Evolutionary conservation across 2,888 invertebrate genomes (phyloP), one percentile per base, ranked within the genome.

Genomic region (Melitaea athalia): DNA sequence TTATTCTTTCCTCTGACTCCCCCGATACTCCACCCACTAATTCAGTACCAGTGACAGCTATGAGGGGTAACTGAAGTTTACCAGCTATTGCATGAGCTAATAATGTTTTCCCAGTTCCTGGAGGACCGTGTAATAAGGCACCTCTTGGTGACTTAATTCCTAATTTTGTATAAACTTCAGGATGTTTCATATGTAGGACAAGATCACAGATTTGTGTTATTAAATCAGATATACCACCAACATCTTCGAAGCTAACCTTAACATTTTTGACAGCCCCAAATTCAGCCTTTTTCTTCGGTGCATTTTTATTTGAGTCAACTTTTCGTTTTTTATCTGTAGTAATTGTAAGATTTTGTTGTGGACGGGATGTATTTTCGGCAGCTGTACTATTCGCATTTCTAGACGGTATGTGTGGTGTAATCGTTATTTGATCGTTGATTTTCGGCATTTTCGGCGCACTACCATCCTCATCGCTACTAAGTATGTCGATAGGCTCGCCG

Each of bases 21-120:
- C 99, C 99, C 0, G 98, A 98, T 70, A 99, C 95, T 1, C 99
- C 99, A 12, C 97, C 97, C 3, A 99, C 96, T 70, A 99, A 88
- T 87, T 99, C 98, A 0, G 99, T 97, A 0, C 98, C 98, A 10
- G 97, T 95, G 11, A 99, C 95, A 87, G 97, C 96, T 63, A 99
- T 89, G 65, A 99, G 88, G 0, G 98, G 97, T 55, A 99, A 87
- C 74, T 95, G 94, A 52, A 99, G 87, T 92, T 99, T 97, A 63
- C 97, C 97, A 38, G 97, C 96, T 77, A 97, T 96, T 3, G 97
- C 97, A 82, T 96, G 94, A 0, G 97, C 97, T 69, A 97, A 81
- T 66, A 97, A 91, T 4, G 96, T 97, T 89, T 97, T 97, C 0
- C 99, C 99, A 83, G 98, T 98, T 0, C 99, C 99, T 0, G 99